Base-by-base conservation (phyloP, 2,797 vertebrate genomes). In the Semaprochilodus insignis region DNA sequence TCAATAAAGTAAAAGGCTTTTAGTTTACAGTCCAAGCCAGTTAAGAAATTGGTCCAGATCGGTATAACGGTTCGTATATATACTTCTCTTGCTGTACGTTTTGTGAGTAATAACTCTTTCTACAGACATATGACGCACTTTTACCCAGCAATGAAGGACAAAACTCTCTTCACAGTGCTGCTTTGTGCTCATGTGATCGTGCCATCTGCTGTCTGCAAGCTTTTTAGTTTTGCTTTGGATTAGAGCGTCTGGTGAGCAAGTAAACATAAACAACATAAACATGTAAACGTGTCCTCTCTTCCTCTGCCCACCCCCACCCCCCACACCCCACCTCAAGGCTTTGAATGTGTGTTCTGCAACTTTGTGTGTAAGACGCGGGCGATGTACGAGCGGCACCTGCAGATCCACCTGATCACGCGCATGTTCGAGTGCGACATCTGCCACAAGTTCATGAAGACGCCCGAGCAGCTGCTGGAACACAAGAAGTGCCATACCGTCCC, bases 401-500 rank as follows among this genome's bases (percentile, higher is more conserved):
- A 99, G 95, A 99, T 99, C 91, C 98, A 99, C 95, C 96, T 99
- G 91, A 99, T 99, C 94, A 97, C 98, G 48, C 96, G 98, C 89
- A 99, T 99, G 98, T 99, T 99, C 5, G 98, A 99, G 95, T 99
- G 98, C 81, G 97, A 99, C 48, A 95, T 99, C 92, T 99, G 98
- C 95, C 98, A 99, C 95, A 99, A 99, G 95, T 99, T 99, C 95
- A 97, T 99, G 94, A 99, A 99, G 96, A 99, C 98, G 78, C 97
- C 98, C 5, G 97, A 99, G 90, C 98, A 99, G 93, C 96, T 99
- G 90, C 93, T 99, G 97, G 98, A 99, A 95, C 98, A 99, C 94
- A 99, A 99, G 96, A 99, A 98, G 95, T 99, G 98, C 94, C 98
- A 99, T 95, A 96, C 97, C 92, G 96, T 99, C 95, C 98, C 98